phyloP scores from a whole-genome alignment of 2,888 invertebrate species.

The Pseudeuparius sepicola region DNA sequence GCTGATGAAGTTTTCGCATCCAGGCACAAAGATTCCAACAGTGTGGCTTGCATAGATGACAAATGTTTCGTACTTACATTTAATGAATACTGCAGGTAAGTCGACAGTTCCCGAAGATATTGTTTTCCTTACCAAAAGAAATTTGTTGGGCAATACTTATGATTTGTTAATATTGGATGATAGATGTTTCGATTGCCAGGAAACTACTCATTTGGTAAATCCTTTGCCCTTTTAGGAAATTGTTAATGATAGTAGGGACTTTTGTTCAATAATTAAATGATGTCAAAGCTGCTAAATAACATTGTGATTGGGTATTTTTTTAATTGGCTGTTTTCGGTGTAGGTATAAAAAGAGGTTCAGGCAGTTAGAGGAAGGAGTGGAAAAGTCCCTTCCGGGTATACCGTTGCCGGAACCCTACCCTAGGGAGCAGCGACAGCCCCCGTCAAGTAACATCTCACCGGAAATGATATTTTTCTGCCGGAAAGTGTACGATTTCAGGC shows the following conservation, averaged over 20 bases:
- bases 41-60: conserved; percentile 96
- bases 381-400: conserved; percentile 60
- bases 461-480: conserved; percentile 93
- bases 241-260: too few relatives aligned
- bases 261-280: too few relatives aligned
- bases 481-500: conserved; percentile 89
- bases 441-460: conserved; percentile 54
- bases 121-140: too few relatives aligned
- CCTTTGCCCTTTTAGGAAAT: too few relatives aligned
- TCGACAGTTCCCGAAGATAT: too few relatives aligned
- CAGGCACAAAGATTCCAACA: conserved; percentile 88
- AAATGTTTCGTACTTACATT: conserved; percentile 94
- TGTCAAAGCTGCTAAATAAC: too few relatives aligned
- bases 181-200: conserved; percentile 8
- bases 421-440: conserved; percentile 48
- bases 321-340: conserved; percentile 26
- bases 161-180: conserved; percentile 6
- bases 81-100: conserved; percentile 92
- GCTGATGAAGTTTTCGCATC: conserved; percentile 93
- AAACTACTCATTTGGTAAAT: too few relatives aligned
- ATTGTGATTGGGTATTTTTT: too few relatives aligned
- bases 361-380: conserved; percentile 67
- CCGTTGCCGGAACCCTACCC: conserved; percentile 57
- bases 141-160: too few relatives aligned
- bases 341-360: conserved; percentile 80